Evolutionary conservation across 2,888 invertebrate genomes (phyloP), one percentile per base, ranked within the genome.

Genomic region (Antheraea yamamai): DNA sequence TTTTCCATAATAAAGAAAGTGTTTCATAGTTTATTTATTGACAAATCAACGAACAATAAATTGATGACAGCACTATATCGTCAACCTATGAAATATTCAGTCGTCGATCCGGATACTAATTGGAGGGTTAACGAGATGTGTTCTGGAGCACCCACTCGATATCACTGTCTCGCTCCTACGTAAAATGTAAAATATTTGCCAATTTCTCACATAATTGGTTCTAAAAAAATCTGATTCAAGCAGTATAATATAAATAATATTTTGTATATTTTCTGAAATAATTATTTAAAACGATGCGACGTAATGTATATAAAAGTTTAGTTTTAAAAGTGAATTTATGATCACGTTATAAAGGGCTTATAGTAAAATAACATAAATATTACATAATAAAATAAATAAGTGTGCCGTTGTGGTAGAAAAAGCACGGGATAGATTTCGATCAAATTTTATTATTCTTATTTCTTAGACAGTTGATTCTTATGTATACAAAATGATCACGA

Each of bases 61-160:
- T 78, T 78, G 75, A 73, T 78, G 80, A 79, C 76, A 64, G 79
- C 82, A 81, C 77, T 79, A 77, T 79, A 75, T 47, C 70, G 73
- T 79, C 79, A 78, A 81, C 79, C 80, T 79, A 81, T 85, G 82
- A 85, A 85, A 87, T 86, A 87, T 87, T 85, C 86, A 85, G 78
- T 77, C 78, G 81, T 81, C 85, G 83, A 84, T 83, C 79, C 76
- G 76, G 74, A 78, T 79, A 83, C 85, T 86, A 86, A 86, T 87
- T 87, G 87, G 85, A 85, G 78, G 79, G 79, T 84, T 87, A 87
- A 87, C 87, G 85, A 87, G 86, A 82, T 82, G 76, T 83, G 81
- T 81, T 84, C 79, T 79, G 79, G 79, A 84, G 81, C 79, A 79
- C 80, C 77, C 78, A 79, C 79, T 83, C 79, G 74, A 74, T 80